phyloP scores from a whole-genome alignment of 2,888 invertebrate genomes.

The Acronicta aceris region DNA sequence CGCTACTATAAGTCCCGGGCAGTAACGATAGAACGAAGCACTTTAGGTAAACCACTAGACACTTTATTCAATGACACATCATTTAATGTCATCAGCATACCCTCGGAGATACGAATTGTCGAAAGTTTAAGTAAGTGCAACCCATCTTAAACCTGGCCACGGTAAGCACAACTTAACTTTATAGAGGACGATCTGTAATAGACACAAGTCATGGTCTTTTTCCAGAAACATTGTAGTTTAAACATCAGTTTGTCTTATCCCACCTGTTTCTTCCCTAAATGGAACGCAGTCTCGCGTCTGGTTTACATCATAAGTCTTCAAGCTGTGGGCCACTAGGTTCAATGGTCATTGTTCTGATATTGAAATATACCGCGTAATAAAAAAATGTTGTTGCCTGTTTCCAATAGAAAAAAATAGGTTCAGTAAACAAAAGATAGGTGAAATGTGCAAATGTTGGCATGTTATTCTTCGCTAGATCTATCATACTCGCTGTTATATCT shows the following conservation, averaged over 20 bases:
- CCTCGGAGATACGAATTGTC: too few species aligned
- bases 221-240: constrained; percentile 9
- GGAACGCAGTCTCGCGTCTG: constrained; percentile 18
- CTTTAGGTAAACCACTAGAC: too few species aligned
- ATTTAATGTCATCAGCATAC: too few species aligned
- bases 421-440: constrained; percentile 39
- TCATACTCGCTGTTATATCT: constrained; percentile 30
- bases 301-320: constrained; percentile 41
- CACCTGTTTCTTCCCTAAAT: constrained; percentile 23
- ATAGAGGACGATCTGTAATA: too few species aligned
- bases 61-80: too few species aligned
- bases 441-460: constrained; percentile 35
- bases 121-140: too few species aligned
- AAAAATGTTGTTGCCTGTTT: constrained; percentile 31
- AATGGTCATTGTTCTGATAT: constrained; percentile 42
- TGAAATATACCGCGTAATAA: constrained; percentile 21
- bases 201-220: too few species aligned
- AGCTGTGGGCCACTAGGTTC: constrained; percentile 19
- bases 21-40: too few species aligned
- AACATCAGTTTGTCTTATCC: constrained; percentile 15
- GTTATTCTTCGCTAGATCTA: constrained; percentile 37
- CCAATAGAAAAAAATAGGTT: constrained; percentile 36
- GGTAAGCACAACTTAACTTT: too few species aligned
- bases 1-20: too few species aligned
- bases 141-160: too few species aligned